These are phyloP conservation scores for Limonius californicus DNA, from an alignment of 1,140 invertebrate species.

Conservation along the genomic window DNA sequence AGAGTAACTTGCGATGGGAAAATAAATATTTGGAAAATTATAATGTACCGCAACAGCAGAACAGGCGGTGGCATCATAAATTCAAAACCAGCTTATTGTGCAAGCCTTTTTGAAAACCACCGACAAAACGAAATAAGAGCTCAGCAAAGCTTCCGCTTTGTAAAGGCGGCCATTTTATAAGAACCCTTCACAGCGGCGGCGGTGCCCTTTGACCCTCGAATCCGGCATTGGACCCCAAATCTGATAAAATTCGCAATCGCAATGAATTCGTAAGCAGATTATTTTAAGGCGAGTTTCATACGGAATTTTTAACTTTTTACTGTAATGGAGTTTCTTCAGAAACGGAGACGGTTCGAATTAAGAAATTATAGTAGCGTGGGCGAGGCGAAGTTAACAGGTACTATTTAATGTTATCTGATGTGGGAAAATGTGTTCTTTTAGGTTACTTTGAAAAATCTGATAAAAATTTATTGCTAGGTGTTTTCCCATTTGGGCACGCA, in stretches of 20 bases:
- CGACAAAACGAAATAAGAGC: conserved; percentile 32
- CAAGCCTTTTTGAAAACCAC: conserved; percentile 27
- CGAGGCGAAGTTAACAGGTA: neutral
- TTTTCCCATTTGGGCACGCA: neutral
- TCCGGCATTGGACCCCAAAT: conserved; percentile 21
- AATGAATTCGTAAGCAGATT: conserved; percentile 24
- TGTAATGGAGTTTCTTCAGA: conserved; percentile 22
- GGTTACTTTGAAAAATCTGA: conserved; percentile 4
- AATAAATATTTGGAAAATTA: too few species aligned
- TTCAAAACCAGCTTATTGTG: conserved; percentile 18
- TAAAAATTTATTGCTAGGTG: conserved; percentile 9
- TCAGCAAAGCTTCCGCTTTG: conserved; percentile 25
- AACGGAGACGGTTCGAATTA: conserved; percentile 13
- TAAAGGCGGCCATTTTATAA: conserved; percentile 24
- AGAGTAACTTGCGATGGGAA: too few species aligned
- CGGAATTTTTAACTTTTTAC: conserved; percentile 21
- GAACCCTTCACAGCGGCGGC: conserved; percentile 22
- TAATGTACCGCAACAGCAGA: neutral
- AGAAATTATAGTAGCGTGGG: conserved; percentile 15
- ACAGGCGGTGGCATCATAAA: conserved; percentile 4
- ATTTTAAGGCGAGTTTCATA: conserved; percentile 22
- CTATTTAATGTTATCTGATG: neutral
- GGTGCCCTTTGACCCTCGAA: conserved; percentile 24
- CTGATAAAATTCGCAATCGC: conserved; percentile 25
- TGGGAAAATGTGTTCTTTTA: conserved; percentile 1